Evolutionary conservation across 2,888 invertebrate species (phyloP), one percentile per base, ranked within the genome.

Genomic region (Epistrophella euchroma): DNA sequence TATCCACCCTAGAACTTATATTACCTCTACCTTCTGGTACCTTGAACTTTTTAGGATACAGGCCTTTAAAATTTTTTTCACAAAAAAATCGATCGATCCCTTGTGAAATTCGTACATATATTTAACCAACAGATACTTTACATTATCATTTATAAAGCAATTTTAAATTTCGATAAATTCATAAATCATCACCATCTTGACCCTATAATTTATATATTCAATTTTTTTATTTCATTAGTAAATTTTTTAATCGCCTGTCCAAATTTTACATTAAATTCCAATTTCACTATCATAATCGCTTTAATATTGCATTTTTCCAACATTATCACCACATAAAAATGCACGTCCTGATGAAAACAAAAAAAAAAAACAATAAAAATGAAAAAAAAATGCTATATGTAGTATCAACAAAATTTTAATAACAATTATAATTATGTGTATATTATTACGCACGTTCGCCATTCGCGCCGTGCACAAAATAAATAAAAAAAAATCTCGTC

Each of bases 351-450:
- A 64, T 5, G 19, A 19, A 45, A 17, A 17, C 17, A 37, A 45
- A 1, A 13, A 45, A 64, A 45, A 43, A 25, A 17, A 17, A 43
- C 9, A 62, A 45, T 28, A 17, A 45, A 7, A 37, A 37, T 22
- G n/a, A 68, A 35, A 68, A 66, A 15, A 19, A 75, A 78, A 19
- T 25, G 43, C 75, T 50, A 32, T 32, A 7, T 32, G 32, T 32
- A 76, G 47, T 85, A 80, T 85, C 85, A 86, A 86, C 85, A 81
- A 73, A 77, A 86, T 86, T 86, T 86, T 86, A 86, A 81, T 86
- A 81, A 85, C 81, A 77, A 81, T 86, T 77, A 81, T 64, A 86
- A 74, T 81, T 81, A 77, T 77, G 77, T 86, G 73, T 73, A 70
- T 76, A 80, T 80, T 73, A 80, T 80, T 73, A 71, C 62, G 62